A percentile compares a stretch with the other conserved stretches of the same genome.
Conservation (phyloP, 2,888 invertebrate genomes). For the Buathra laborator region DNA sequence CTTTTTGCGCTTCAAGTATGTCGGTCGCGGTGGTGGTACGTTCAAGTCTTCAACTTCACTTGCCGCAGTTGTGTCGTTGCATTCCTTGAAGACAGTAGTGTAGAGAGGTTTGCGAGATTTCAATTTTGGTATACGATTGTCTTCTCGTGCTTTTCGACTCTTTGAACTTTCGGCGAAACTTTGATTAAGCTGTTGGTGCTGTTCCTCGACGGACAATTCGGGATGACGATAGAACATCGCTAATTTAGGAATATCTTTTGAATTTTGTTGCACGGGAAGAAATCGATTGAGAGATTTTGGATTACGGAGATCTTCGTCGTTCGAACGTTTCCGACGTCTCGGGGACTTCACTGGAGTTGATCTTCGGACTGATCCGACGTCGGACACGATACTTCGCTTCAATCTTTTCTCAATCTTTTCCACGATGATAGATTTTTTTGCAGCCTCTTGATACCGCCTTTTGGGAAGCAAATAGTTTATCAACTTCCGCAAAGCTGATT, state of each 20-base stretch:
- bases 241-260: constrained; percentile 14
- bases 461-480: constrained; percentile 26
- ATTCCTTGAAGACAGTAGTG: constrained; percentile 64
- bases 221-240: constrained; percentile 43
- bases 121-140: neutral
- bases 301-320: neutral
- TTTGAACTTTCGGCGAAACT: neutral
- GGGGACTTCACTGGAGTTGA: neutral
- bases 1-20: constrained; percentile 27
- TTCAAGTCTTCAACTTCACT: constrained; percentile 71
- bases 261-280: constrained; percentile 15
- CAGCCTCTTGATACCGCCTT: constrained; percentile 25
- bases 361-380: neutral
- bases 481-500: constrained; percentile 65
- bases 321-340: constrained; percentile 54
- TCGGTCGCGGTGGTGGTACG: constrained; percentile 44
- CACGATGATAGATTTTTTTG: constrained; percentile 67
- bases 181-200: constrained; percentile 12
- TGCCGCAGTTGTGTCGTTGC: constrained; percentile 64
- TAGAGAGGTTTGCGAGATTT: constrained; percentile 47
- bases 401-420: constrained; percentile 60
- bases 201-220: constrained; percentile 25
- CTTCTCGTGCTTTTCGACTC: constrained; percentile 14
- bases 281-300: constrained; percentile 15
- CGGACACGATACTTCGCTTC: neutral